A percentile compares a stretch with the other conserved stretches of the same genome.
Evolutionary conservation across 2,888 invertebrate species (phyloP).

Genomic region (Clunio marinus): DNA sequence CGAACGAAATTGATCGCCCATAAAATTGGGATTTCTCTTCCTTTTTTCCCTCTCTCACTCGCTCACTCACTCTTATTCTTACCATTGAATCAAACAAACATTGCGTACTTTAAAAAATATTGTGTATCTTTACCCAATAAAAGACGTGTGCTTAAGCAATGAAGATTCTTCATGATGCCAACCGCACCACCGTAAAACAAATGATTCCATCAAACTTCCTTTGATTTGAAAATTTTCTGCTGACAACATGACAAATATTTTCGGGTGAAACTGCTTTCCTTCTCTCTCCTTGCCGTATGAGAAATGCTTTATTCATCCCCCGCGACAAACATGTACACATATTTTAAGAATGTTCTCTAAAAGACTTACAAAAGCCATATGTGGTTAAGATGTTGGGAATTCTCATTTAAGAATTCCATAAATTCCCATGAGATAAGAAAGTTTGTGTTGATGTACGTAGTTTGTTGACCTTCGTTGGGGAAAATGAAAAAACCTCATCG

Average conservation of each 20-base stretch:
- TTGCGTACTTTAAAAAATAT: slow-evolving; percentile 23
- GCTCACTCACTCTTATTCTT: neutral
- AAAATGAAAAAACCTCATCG: no score
- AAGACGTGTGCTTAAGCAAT: slow-evolving; percentile 16
- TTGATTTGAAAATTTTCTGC: slow-evolving; percentile 13
- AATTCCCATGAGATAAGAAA: neutral
- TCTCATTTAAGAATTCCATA: slow-evolving; percentile 18
- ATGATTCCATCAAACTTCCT: slow-evolving; percentile 14
- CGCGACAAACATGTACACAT: no score
- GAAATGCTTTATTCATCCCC: no score
- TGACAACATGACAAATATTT: slow-evolving; percentile 11
- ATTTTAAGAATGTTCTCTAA: no score
- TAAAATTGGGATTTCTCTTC: slow-evolving; percentile 32
- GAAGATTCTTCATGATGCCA: neutral
- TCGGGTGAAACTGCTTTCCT: neutral
- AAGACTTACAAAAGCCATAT: neutral
- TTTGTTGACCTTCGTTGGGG: no score
- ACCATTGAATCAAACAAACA: slow-evolving; percentile 7
- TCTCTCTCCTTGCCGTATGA: no score
- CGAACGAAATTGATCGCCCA: slow-evolving; percentile 35
- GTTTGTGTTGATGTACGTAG: no score
- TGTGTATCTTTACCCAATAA: slow-evolving; percentile 32
- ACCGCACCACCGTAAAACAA: neutral
- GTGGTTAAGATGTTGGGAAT: neutral
- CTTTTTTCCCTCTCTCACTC: neutral